These are phyloP conservation scores for Ptiloglossa arizonensis DNA, from an alignment of 1,140 invertebrate species.

Conservation along the genomic window DNA sequence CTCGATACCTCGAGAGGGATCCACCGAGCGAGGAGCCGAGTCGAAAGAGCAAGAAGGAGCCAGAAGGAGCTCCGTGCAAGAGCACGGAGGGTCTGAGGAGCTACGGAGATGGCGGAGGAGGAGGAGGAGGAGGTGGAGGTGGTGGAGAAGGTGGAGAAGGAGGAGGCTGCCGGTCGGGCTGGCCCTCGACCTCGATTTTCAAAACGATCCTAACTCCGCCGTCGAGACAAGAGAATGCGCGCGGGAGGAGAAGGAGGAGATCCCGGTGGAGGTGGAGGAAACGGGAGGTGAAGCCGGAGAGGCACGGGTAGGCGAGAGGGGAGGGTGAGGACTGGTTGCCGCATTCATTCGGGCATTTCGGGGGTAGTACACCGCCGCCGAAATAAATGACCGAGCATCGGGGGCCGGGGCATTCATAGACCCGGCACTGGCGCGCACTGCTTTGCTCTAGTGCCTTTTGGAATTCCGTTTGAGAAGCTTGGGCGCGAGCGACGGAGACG, in stretches of 20 bases:
- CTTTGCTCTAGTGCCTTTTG: conserved; percentile 71
- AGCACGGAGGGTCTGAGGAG: not conserved
- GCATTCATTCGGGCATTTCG: conserved; percentile 61
- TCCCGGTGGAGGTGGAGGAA: no score
- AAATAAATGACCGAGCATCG: conserved; percentile 71
- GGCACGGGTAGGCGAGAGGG: no score
- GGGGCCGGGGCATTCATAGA: conserved; percentile 67
- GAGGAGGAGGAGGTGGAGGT: not conserved
- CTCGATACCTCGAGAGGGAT: conserved; percentile 54
- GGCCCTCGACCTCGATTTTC: conserved; percentile 65
- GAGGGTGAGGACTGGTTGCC: conserved; percentile 4
- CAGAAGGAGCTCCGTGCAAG: not conserved
- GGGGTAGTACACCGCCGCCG: conserved; percentile 54
- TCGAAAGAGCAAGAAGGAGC: conserved; percentile 26
- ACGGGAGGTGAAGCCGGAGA: no score
- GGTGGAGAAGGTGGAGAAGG: not conserved
- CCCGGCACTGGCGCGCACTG: conserved; percentile 53
- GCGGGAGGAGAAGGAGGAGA: not conserved
- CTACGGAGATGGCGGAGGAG: not conserved
- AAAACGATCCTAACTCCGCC: conserved; percentile 54
- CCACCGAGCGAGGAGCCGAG: conserved; percentile 5
- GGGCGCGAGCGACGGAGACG: conserved; percentile 18
- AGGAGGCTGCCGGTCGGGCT: conserved; percentile 22
- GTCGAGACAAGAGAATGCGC: conserved; percentile 36
- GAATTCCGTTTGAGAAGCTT: conserved; percentile 66